Evolutionary conservation across 2,113 vertebrate genomes (phyloP), one percentile per base, ranked within the genome.

Genomic region (Cariama cristata): DNA sequence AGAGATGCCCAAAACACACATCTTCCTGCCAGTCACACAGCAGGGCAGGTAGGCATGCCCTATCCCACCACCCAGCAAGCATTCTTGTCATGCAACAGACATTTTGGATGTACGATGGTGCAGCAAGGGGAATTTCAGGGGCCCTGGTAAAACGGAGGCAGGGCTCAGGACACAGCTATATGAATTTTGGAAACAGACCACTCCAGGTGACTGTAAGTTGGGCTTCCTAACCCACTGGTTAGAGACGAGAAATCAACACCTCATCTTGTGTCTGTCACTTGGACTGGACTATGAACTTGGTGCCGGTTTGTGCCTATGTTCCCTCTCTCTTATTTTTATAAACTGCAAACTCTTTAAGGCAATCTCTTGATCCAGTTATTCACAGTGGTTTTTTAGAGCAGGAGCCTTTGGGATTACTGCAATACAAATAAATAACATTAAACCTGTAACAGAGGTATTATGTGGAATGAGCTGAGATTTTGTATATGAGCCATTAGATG

Each of bases 351-450:
- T 87, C 80, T 81, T 91, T 30, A 84, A 59, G 56, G 20, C 1
- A 1, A 8, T 52, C 27, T 94, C 60, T 75, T 52, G 38, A 26
- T 79, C 19, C 11, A 58, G 4, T 76, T 92, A 94, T 83, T 42
- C 77, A 79, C 12, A 45, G 80, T 8, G 12, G 2, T 35, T 86
- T 67, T 58, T 59, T 38, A 53, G 21, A 85, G 23, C 40, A 49
- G 42, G 8, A 81, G 14, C 53, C 55, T 87, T 71, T 82, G 86
- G 28, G 69, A 45, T 84, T 73, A n/a, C 77, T 73, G 27, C 33
- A 83, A 71, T 76, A 42, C 50, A 80, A 91, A 94, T 93, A 96
- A 91, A 94, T 95, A 93, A 82, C 58, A 42, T 18, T 95, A 73
- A 87, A 82, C 38, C 38, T 86, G 8, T 96, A 88, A 85, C 28